Conservation (phyloP, 2,888 invertebrate species). For the Drosophila meridionalis region DNA sequence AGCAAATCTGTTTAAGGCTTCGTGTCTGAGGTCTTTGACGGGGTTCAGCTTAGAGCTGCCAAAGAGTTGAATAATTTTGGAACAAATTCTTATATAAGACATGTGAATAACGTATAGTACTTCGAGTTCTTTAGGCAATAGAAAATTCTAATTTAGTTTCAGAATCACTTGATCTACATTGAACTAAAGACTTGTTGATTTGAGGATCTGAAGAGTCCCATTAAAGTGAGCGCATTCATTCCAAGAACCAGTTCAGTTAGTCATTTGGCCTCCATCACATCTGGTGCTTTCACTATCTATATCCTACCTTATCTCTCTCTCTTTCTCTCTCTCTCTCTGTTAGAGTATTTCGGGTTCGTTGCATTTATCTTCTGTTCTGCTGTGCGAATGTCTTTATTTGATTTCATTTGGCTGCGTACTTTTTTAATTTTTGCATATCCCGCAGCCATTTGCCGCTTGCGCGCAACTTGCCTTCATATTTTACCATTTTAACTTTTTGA, state of each 20-base stretch:
- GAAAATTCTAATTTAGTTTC: background rate
- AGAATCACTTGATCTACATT: background rate
- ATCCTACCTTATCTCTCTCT: too few relatives aligned
- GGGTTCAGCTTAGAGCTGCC: background rate
- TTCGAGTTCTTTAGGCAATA: background rate
- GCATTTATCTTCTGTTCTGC: too few relatives aligned
- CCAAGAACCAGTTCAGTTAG: background rate
- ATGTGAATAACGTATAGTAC: background rate
- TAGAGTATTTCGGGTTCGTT: constrained; percentile 14
- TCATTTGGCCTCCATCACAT: background rate
- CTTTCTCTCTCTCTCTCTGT: background rate
- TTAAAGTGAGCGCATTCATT: too few relatives aligned
- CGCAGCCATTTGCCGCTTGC: constrained; percentile 54
- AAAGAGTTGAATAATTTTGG: background rate
- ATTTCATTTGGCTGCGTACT: constrained; percentile 51
- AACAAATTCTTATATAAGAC: background rate
- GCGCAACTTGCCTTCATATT: constrained; percentile 33
- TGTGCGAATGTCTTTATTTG: constrained; percentile 33
- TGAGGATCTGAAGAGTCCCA: background rate
- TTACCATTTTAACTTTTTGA: constrained; percentile 56
- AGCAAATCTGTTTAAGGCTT: background rate
- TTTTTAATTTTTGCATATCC: constrained; percentile 68
- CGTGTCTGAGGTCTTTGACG: background rate
- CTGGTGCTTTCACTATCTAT: too few relatives aligned
- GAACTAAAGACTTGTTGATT: background rate